These are phyloP conservation scores for Enteromius afrohamiltoni DNA, from an alignment of 2,797 vertebrate species.

Conservation along the genomic window DNA sequence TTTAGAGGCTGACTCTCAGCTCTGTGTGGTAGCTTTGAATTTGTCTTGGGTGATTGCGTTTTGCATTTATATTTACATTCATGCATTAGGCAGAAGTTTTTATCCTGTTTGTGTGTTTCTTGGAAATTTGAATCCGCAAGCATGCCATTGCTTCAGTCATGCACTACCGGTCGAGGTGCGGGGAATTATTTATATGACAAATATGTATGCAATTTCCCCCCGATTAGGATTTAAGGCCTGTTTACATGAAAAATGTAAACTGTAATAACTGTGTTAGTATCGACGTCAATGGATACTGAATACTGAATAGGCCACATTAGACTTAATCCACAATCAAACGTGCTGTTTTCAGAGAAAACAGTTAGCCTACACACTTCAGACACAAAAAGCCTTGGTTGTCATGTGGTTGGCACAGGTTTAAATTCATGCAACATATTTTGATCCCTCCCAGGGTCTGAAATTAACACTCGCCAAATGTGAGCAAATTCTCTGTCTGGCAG, in stretches of 20 bases:
- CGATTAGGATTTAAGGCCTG: neutral
- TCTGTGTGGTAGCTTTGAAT: conserved; percentile 11
- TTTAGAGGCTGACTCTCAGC: neutral
- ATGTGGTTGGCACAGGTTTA: neutral
- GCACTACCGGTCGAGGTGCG: neutral
- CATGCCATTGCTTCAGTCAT: neutral
- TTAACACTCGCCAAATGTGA: too few species aligned
- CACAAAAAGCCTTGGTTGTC: neutral
- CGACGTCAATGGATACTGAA: neutral
- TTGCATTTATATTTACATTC: neutral
- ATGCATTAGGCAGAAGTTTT: conserved; percentile 2
- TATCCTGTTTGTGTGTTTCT: neutral
- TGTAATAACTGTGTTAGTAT: neutral
- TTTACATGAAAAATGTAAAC: neutral
- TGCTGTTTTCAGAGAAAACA: neutral
- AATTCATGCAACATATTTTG: neutral
- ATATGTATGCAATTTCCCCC: too few species aligned
- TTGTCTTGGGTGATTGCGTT: conserved; percentile 9
- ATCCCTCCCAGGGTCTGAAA: neutral
- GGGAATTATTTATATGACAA: neutral
- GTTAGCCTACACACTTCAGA: neutral
- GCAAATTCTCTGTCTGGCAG: too few species aligned
- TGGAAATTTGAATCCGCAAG: neutral
- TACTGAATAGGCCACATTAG: neutral
- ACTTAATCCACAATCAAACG: neutral